Base-by-base conservation (phyloP, 2,113 vertebrate genomes). In the Paradisaea rubra region DNA sequence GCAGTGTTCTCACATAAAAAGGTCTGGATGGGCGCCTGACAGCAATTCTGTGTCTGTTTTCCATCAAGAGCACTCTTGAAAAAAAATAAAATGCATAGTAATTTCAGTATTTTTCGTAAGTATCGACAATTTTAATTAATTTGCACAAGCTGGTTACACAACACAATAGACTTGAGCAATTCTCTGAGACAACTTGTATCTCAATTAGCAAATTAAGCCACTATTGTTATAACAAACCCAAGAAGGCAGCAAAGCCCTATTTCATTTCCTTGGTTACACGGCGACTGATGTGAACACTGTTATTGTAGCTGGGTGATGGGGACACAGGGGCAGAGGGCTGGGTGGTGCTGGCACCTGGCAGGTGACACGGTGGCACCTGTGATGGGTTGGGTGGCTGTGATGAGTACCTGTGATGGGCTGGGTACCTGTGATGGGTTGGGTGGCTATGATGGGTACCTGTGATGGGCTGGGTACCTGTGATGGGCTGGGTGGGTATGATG, bases 371-470 rank as follows among this genome's bases (percentile, higher is more conserved):
- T 1, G 3, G 31, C 15, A 15, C 22, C 15, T 35, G 49, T 28
- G 60, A 17, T 2, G 56, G 16, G 11, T 11, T 13, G 69, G 19
- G 22, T 53, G 4, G 6, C 45, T 49, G 24, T 23, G 27, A 22
- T 4, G 50, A 7, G 8, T 37, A 8, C 37, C 37, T 41, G 21
- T 30, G 37, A 24, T 3, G 14, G 15, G 11, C 6, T 23, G 45
- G 24, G 24, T 35, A 6, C 35, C 28, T 77, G 35, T 50, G 92
- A 99, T 1, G 17, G 10, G 98, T 89, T 98, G 12, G 12, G 23
- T 5, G 15, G 35, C 68, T 41, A 23, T 27, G 57, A 18, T 1
- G 15, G 31, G 31, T 56, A 14, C 20, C 53, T 56, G 33, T 22
- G 54, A n/a, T 1, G 54, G 18, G 11, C 3, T 23, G 9, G 2